Evolutionary conservation across 2,113 vertebrate species (phyloP), one percentile per base, ranked within the genome.

Genomic region (Dissostichus mawsoni): DNA sequence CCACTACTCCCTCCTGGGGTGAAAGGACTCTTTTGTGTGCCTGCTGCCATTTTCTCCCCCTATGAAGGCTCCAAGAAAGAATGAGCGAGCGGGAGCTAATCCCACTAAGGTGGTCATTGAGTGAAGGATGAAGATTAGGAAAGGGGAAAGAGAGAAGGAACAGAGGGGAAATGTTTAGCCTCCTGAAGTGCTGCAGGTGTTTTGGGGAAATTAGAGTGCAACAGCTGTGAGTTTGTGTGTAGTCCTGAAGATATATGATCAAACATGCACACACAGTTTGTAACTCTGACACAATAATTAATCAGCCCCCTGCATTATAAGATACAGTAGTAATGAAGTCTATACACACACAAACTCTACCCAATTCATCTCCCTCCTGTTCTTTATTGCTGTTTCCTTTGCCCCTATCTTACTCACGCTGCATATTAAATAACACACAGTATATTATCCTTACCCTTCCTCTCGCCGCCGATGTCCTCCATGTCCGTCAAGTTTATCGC

Each of bases 1-100:
- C 69, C 69, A 52, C 81, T 63, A 18, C 80, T 78, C 78, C 25
- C 76, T 75, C 33, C 81, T 20, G 18, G 56, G 72, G 68, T 86
- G 84, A 92, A 91, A 83, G 77, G 69, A 84, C 13, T 74, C 82
- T 81, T 88, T 93, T 85, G 89, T 90, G 66, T 58, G 12, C 12
- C 58, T 17, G 55, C 55, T 25, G 18, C n/a, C 47, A 56, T 69
- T 6, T 80, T 6, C 29, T 9, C 10, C 45, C 20, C 23, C 72
- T 23, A 61, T 52, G 59, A 80, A 70, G 59, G 64, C 74, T 76
- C 2, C n/a, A 59, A 53, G 58, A 59, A 20, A 69, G 67, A 33
- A 48, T 36, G 48, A 66, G 45, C 51, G 48, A 55, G 51, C 45
- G 47, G 48, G 56, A 51, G 25, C 20, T 86, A 83, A 64, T 84